Conservation (phyloP, 2,888 invertebrate genomes). For the Dynastes maya region DNA sequence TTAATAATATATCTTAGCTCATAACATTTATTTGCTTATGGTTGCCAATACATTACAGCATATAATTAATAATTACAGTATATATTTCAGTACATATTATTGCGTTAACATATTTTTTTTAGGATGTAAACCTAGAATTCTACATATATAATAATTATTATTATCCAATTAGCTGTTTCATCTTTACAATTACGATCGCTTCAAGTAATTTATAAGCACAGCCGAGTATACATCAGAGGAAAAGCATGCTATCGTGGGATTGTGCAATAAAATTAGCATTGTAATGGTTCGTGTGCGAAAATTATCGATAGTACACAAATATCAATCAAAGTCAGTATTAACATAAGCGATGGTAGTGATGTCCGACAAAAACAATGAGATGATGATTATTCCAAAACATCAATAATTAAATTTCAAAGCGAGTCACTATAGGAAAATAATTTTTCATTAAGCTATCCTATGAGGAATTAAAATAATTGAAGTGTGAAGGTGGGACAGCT, state of each 20-base stretch:
- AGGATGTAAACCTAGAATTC: neutral
- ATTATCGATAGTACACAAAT: conserved; percentile 15
- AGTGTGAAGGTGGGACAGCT: neutral
- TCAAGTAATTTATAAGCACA: conserved; percentile 9
- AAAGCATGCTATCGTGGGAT: conserved; percentile 14
- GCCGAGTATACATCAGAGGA: neutral
- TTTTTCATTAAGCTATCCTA: neutral
- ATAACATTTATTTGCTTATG: too few relatives aligned
- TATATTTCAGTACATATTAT: neutral
- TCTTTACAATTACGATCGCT: neutral
- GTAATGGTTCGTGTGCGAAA: conserved; percentile 22
- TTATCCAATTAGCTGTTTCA: neutral
- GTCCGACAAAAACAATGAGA: neutral
- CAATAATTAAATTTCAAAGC: neutral
- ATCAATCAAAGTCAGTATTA: conserved; percentile 30
- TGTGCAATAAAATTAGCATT: conserved; percentile 41
- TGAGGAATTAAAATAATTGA: conserved; percentile 9
- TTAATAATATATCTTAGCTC: too few relatives aligned
- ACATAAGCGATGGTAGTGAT: neutral
- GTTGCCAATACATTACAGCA: too few relatives aligned
- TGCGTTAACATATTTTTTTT: neutral
- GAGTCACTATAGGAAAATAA: neutral
- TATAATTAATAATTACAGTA: neutral
- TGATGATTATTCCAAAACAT: neutral
- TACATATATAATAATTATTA: neutral